A percentile compares a stretch with the other conserved stretches of the same genome.
These are phyloP conservation scores for Corbicula japonica DNA, from an alignment of 2,888 invertebrate genomes.

Conservation along the genomic window DNA sequence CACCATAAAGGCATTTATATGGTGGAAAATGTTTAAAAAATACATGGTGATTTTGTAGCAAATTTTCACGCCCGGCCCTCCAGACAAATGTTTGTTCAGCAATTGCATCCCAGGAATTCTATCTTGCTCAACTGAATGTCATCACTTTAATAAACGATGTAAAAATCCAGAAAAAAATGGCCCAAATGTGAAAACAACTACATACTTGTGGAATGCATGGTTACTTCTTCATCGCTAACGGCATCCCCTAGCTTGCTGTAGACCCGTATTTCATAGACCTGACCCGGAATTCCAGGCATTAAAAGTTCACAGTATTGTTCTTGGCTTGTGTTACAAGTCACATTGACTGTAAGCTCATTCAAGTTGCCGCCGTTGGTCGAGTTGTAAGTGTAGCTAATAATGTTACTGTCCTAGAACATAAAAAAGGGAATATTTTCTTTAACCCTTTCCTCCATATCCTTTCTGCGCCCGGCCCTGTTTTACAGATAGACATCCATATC, in stretches of 20 bases:
- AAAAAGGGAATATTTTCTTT: too few relatives aligned
- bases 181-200: neutral
- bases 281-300: constrained; percentile 70
- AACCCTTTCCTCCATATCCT: too few relatives aligned
- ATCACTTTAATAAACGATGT: neutral
- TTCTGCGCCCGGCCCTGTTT: too few relatives aligned
- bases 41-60: too few relatives aligned
- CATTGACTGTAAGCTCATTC: constrained; percentile 57
- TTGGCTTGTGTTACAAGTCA: constrained; percentile 47
- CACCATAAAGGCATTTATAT: too few relatives aligned
- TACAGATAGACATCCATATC: too few relatives aligned
- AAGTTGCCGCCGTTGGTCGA: constrained; percentile 29
- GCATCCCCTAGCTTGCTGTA: constrained; percentile 64
- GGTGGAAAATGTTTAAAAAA: too few relatives aligned
- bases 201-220: constrained; percentile 75
- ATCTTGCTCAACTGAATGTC: too few relatives aligned
- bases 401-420: constrained; percentile 61
- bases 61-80: too few relatives aligned
- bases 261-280: constrained; percentile 66
- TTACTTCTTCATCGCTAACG: constrained; percentile 58
- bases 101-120: too few relatives aligned
- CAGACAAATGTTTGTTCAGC: too few relatives aligned
- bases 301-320: constrained; percentile 41
- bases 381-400: constrained; percentile 63
- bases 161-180: neutral